Conservation (phyloP, 2,797 vertebrate species). For the Rhodeus uyekii region DNA sequence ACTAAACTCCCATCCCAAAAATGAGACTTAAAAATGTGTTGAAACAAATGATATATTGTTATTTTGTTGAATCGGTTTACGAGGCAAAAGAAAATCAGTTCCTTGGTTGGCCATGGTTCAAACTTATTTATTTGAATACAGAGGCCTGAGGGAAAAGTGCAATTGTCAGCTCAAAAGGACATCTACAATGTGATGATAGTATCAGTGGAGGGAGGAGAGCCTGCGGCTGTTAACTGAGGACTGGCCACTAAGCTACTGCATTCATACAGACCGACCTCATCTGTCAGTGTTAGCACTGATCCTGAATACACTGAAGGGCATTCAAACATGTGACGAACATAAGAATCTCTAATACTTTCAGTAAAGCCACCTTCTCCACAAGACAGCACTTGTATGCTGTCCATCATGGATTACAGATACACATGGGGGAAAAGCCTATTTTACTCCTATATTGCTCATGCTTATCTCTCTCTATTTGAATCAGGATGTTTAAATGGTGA, state of each 20-base stretch:
- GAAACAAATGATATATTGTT: not conserved
- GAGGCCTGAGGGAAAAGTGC: not conserved
- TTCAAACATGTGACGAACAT: conserved; percentile 4
- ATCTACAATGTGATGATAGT: conserved; percentile 48
- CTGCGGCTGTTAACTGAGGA: not conserved
- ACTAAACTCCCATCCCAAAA: not conserved
- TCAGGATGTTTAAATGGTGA: conserved; percentile 43
- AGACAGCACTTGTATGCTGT: conserved; percentile 18
- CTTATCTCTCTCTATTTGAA: conserved; percentile 15
- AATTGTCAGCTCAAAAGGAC: conserved; percentile 31
- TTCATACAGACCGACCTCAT: conserved; percentile 35
- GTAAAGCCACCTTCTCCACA: conserved; percentile 15
- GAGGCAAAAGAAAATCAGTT: conserved; percentile 12
- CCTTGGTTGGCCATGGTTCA: conserved; percentile 1
- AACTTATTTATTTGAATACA: conserved; percentile 15
- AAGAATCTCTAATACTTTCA: not conserved
- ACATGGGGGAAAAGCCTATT: conserved; percentile 28
- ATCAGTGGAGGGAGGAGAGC: conserved; percentile 29
- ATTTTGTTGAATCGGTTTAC: conserved; percentile 12
- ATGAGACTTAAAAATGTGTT: not conserved
- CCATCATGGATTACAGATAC: conserved; percentile 16
- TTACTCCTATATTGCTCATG: conserved; percentile 10
- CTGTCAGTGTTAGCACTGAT: conserved; percentile 48
- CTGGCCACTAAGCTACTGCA: not conserved
- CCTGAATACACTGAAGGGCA: conserved; percentile 42